These are phyloP conservation scores for Cyrtorhinus lividipennis DNA, from an alignment of 1,140 invertebrate species.

Conservation along the genomic window DNA sequence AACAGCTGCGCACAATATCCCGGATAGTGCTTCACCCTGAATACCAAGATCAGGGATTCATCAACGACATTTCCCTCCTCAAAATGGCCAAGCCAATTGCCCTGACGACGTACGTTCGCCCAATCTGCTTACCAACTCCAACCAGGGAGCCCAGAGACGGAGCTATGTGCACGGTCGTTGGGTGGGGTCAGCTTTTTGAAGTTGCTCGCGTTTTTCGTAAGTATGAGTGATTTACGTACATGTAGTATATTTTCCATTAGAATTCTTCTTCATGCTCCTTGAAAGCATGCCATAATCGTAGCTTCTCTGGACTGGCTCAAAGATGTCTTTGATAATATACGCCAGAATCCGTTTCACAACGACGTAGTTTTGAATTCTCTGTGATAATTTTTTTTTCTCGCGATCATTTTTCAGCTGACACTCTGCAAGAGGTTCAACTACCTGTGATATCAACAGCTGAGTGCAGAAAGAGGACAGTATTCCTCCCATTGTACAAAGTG, in stretches of 20 bases:
- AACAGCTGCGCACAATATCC: constrained; percentile 43
- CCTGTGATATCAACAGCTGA: constrained; percentile 68
- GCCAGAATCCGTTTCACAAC: too few species aligned
- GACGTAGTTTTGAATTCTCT: too few species aligned
- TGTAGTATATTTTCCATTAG: too few species aligned
- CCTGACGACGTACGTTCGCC: constrained; percentile 59
- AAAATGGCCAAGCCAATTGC: constrained; percentile 42
- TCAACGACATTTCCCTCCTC: constrained; percentile 65
- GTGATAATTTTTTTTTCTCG: too few species aligned
- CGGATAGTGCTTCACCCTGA: constrained; percentile 56
- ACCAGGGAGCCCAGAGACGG: constrained; percentile 41
- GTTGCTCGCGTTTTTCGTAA: constrained; percentile 66
- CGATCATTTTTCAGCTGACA: constrained; percentile 56
- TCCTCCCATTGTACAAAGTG: constrained; percentile 60
- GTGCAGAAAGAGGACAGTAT: constrained; percentile 60
- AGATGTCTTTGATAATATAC: too few species aligned
- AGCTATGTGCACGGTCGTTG: constrained; percentile 56
- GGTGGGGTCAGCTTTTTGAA: constrained; percentile 71
- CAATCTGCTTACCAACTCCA: constrained; percentile 45
- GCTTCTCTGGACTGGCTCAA: too few species aligned
- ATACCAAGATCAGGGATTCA: constrained; percentile 59
- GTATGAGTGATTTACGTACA: too few species aligned
- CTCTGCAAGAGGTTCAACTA: constrained; percentile 69
- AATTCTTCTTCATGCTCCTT: too few species aligned
- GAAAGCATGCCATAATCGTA: too few species aligned